Evolutionary conservation across 2,888 invertebrate genomes (phyloP), one percentile per base, ranked within the genome.

Genomic region (Rhimphoctona megacephalus): DNA sequence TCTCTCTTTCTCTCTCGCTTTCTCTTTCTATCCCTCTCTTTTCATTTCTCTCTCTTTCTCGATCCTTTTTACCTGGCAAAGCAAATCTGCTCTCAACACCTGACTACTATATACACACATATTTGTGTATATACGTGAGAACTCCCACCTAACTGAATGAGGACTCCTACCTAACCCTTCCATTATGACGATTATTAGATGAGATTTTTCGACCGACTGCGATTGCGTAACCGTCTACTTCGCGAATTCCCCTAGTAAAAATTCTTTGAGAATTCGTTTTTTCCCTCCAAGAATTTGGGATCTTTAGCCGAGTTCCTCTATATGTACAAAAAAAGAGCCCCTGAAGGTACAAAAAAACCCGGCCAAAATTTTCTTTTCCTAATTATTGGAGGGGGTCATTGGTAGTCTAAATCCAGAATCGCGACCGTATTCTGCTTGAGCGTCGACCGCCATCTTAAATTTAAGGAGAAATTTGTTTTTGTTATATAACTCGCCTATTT

Each of bases 121-220:
- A n/a, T 64, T 7, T 39, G 17, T 73, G 89, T 89, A 87, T 88
- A 49, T 81, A 84, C 88, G 22, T 73, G n/a, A 9, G 9, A 9
- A 89, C 90, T 89, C 89, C 11, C 90, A 89, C 90, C 89, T 91
- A 88, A 90, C 90, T 90, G 90, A 90, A 90, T 91, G 90, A 87
- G 74, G 87, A 66, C 52, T n/a, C n/a, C n/a, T n/a, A n/a, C n/a
- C n/a, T n/a, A n/a, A n/a, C n/a, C n/a, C 72, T 49, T 30, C 67
- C 52, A 83, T 64, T 70, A 79, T 36, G 66, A 83, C 52, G 52
- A 83, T 80, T 80, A 49, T 80, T 72, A 49, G 49, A 72, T 8
- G 57, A 25, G 54, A 79, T 70, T 67, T 69, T 80, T 70, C 25
- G 46, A 49, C 36, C 49, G 1, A 43, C 46, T 33, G 14, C 25